A percentile compares a stretch with the other conserved stretches of the same genome.
Evolutionary conservation across 2,797 vertebrate species (phyloP).

Genomic region (Mus minutoides): DNA sequence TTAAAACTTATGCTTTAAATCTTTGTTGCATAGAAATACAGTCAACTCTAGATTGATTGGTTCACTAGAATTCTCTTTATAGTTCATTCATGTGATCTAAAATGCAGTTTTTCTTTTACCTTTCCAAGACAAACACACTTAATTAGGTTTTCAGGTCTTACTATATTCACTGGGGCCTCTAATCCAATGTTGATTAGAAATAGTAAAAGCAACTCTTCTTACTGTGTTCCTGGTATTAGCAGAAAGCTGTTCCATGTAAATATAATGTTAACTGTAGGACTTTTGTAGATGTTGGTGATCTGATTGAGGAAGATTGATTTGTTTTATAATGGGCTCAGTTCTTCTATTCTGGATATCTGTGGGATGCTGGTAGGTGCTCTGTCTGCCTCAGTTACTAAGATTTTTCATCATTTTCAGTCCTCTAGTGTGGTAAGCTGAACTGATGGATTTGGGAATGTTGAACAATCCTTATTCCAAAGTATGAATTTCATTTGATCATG

Average conservation of each 20-base stretch:
- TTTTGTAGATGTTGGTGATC: constrained; percentile 28
- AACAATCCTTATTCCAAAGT: constrained; percentile 6
- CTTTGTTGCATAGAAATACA: constrained; percentile 31
- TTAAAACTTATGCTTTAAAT: constrained; percentile 5
- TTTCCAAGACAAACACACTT: constrained; percentile 18
- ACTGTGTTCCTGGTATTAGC: constrained; percentile 32
- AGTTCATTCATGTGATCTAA: constrained; percentile 15
- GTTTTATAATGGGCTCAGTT: background rate
- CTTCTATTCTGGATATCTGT: constrained; percentile 11
- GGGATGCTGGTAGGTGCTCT: constrained; percentile 27
- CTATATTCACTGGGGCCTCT: background rate
- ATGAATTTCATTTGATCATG: constrained; percentile 34
- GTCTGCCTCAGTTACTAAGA: background rate
- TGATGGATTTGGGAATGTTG: constrained; percentile 17
- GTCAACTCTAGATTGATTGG: background rate
- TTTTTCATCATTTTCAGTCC: constrained; percentile 44
- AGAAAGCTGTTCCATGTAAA: background rate
- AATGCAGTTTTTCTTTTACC: constrained; percentile 45
- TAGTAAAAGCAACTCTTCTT: background rate
- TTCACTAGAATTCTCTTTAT: constrained; percentile 29
- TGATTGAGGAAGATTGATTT: constrained; percentile 29
- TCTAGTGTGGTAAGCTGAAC: background rate
- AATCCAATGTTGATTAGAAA: constrained; percentile 37
- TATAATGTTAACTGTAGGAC: background rate
- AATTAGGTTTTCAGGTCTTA: constrained; percentile 19